Conservation (phyloP, 2,113 vertebrate species). For the Poeciliopsis prolifica region DNA sequence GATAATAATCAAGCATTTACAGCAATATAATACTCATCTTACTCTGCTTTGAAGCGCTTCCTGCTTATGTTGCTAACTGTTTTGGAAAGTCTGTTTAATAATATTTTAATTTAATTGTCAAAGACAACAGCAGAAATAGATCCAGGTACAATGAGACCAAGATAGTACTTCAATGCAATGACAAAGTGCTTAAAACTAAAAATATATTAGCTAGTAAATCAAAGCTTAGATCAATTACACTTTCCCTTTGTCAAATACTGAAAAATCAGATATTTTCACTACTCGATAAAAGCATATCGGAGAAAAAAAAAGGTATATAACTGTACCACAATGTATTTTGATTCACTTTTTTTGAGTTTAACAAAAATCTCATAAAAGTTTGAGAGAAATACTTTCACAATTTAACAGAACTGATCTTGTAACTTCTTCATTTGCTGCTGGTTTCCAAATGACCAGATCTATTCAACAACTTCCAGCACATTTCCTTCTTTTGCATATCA, state of each 20-base stretch:
- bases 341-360: not conserved
- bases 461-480: no score
- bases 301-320: no score
- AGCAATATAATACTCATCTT: not conserved
- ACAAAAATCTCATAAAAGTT: not conserved
- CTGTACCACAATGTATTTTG: not conserved
- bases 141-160: not conserved
- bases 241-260: not conserved
- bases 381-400: not conserved
- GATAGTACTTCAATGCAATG: no score
- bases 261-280: not conserved
- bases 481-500: not conserved
- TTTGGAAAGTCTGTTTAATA: no score
- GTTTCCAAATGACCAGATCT: not conserved
- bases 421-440: not conserved
- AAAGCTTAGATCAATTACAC: not conserved
- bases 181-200: not conserved
- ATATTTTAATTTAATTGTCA: not conserved
- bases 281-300: not conserved
- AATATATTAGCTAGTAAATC: not conserved
- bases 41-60: not conserved
- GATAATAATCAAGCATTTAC: not conserved
- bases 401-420: not conserved
- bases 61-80: not conserved
- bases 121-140: not conserved